A percentile compares a stretch with the other conserved stretches of the same genome.
Evolutionary conservation across 2,113 vertebrate genomes (phyloP).

Genomic region (Poeciliopsis retropinna): DNA sequence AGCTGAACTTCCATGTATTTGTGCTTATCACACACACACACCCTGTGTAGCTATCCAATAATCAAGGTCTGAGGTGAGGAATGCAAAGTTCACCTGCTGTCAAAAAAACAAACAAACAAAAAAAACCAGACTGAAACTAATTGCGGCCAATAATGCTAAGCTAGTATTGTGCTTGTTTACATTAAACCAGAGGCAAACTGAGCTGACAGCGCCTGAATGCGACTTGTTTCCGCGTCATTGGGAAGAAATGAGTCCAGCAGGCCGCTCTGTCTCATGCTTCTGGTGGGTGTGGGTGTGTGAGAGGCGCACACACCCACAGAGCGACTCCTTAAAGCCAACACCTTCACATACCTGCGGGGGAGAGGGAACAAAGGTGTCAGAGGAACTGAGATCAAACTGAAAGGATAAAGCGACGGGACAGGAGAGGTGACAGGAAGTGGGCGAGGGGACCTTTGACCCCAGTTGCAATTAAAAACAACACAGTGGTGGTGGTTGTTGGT

Average conservation of each 20-base stretch:
- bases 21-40: conserved; percentile 46
- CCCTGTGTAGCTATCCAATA: conserved; percentile 31
- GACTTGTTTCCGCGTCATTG: conserved; percentile 2
- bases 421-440: neutral
- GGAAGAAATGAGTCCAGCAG: conserved; percentile 9
- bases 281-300: conserved; percentile 71
- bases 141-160: conserved; percentile 7
- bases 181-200: neutral
- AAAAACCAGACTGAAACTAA: neutral
- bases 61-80: conserved; percentile 51
- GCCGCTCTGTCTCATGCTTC: conserved; percentile 65
- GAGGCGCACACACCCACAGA: conserved; percentile 51
- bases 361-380: neutral
- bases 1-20: neutral
- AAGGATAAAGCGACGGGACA: neutral
- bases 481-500: neutral
- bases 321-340: conserved; percentile 47
- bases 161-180: conserved; percentile 3
- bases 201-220: conserved; percentile 8
- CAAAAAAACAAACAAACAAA: no score
- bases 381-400: neutral
- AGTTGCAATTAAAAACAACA: neutral
- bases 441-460: neutral
- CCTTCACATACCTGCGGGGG: conserved; percentile 51
- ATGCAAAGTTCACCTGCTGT: conserved; percentile 26